Conservation (phyloP, 2,888 invertebrate genomes). For the Drosophila neonasuta region DNA sequence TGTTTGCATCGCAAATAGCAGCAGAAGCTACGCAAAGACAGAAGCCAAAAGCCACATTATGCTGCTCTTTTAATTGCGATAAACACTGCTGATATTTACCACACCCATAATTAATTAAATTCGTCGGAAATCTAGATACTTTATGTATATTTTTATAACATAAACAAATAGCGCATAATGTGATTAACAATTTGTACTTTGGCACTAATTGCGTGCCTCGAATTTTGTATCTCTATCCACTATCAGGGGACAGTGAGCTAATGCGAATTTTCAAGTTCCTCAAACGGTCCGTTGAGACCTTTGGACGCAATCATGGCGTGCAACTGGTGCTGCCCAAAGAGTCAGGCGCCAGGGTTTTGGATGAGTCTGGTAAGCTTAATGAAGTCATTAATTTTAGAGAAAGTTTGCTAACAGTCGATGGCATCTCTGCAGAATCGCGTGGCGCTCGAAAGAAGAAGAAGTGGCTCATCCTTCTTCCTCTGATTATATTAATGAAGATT, state of each 20-base stretch:
- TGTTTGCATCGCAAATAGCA: slow-evolving; percentile 10
- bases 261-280: slow-evolving; percentile 77
- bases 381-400: neutral
- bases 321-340: slow-evolving; percentile 76
- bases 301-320: slow-evolving; percentile 79
- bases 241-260: slow-evolving; percentile 78
- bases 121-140: slow-evolving; percentile 37
- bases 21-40: slow-evolving; percentile 2
- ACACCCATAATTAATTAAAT: slow-evolving; percentile 50
- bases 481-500: slow-evolving; percentile 81
- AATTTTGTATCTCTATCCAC: slow-evolving; percentile 13
- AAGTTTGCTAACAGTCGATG: neutral
- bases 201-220: slow-evolving; percentile 21
- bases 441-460: slow-evolving; percentile 71
- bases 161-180: slow-evolving; percentile 30
- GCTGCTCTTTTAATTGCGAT: slow-evolving; percentile 28
- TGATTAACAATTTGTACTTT: slow-evolving; percentile 35
- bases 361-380: slow-evolving; percentile 68
- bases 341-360: slow-evolving; percentile 70
- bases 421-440: slow-evolving; percentile 68
- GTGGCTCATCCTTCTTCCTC: slow-evolving; percentile 79
- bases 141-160: slow-evolving; percentile 5
- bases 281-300: slow-evolving; percentile 77
- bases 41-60: slow-evolving; percentile 1
- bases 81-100: slow-evolving; percentile 61